Base-by-base conservation (phyloP, 1,140 invertebrate species). In the Diorhabda sublineata region DNA sequence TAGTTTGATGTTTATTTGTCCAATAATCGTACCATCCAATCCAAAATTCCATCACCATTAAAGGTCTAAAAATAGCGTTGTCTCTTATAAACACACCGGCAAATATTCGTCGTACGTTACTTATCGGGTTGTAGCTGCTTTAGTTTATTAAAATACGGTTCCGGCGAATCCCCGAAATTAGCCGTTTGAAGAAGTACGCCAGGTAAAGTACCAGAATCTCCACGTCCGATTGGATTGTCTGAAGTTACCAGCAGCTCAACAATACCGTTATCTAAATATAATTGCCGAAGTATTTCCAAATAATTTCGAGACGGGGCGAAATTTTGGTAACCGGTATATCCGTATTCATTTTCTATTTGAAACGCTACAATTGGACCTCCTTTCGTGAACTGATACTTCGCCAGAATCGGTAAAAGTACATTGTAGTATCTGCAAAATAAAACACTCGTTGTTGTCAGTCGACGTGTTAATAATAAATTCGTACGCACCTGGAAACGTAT, bases 341-440 rank as follows among this genome's bases (percentile, higher is more conserved):
- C 86, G 73, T 85, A 88, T 73, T 88, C 87, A 76, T 88, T 88
- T 76, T 89, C 87, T 67, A 89, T 69, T 75, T 76, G 76, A 45
- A 75, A 61, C 7, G 82, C 84, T 63, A 89, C 86, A 64, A 89
- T 87, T 2, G 87, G 83, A 2, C 88, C 88, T 4, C 86, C 85
- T 56, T 82, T 77, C 0, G 78, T 80, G 73, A 85, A 84, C 77
- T 87, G 85, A n/a, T 86, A 72, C 68, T 85, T 81, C 11, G 75
- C 73, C 5, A 88, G 70, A 63, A 77, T 73, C 41, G 81, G 79
- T 4, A 88, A 71, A 0, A 88, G 74, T 59, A 81, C 66, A 41
- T 79, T 76, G 69, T 85, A 85, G 71, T 83, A 88, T 63, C 77
- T 78, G 11, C 47, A 64, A 3, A 11, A 8, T 52, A 52, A 52